A percentile compares a stretch with the other conserved stretches of the same genome.
Conservation (phyloP, 2,888 invertebrate genomes). For the Prionchulus punctatus region DNA sequence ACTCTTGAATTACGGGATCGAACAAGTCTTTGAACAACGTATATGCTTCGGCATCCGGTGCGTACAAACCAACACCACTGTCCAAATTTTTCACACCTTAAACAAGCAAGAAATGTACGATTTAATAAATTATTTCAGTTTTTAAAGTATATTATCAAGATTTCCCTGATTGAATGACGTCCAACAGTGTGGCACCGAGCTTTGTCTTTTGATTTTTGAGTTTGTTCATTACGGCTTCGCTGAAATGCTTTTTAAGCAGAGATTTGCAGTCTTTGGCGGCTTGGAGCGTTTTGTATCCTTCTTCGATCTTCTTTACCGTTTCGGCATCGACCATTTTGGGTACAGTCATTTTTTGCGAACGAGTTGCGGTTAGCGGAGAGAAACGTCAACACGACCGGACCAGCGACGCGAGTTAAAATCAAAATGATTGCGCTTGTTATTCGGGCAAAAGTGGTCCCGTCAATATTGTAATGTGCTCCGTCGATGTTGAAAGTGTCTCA, state of each 20-base stretch:
- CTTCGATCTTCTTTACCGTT: conserved; percentile 17
- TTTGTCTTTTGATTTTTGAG: conserved; percentile 78
- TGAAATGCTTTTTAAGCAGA: conserved; percentile 81
- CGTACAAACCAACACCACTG: conserved; percentile 90
- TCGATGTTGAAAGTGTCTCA: too few relatives aligned
- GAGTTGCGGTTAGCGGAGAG: too few relatives aligned
- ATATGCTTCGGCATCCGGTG: conserved; percentile 90
- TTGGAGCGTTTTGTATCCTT: conserved; percentile 18
- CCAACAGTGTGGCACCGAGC: conserved; percentile 74
- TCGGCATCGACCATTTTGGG: conserved; percentile 13
- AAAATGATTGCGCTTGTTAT: too few relatives aligned
- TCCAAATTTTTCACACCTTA: conserved; percentile 81
- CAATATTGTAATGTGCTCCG: too few relatives aligned
- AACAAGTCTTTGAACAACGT: conserved; percentile 76
- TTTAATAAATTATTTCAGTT: background rate
- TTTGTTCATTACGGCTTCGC: conserved; percentile 71
- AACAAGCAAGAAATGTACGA: conserved; percentile 19
- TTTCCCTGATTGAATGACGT: conserved; percentile 78
- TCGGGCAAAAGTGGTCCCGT: too few relatives aligned
- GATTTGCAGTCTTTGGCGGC: conserved; percentile 60
- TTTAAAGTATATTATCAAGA: background rate
- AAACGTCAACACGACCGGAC: too few relatives aligned
- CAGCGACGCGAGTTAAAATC: too few relatives aligned
- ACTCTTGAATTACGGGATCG: conserved; percentile 89
- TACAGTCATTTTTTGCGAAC: too few relatives aligned